These are phyloP conservation scores for Terrapene triunguis DNA, from an alignment of 2,113 vertebrate genomes.

Conservation along the genomic window DNA sequence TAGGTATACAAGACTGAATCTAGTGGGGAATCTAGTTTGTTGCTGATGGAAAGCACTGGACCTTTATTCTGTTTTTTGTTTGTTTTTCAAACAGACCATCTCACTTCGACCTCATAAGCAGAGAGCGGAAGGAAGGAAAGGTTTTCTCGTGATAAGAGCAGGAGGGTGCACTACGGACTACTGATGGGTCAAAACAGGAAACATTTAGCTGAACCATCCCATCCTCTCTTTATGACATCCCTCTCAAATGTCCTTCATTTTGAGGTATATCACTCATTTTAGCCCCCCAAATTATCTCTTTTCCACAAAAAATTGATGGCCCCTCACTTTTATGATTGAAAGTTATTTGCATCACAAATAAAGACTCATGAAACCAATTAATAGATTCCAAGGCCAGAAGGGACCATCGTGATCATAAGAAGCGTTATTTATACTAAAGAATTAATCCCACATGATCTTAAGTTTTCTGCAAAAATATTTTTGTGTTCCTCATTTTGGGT, in stretches of 20 bases:
- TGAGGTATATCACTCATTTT: background rate
- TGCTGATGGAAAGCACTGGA: background rate
- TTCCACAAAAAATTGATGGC: background rate
- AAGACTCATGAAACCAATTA: background rate
- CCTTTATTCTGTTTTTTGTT: background rate
- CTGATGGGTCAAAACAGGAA: conserved; percentile 7
- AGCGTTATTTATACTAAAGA: background rate
- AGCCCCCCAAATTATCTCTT: background rate
- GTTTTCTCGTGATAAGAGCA: background rate
- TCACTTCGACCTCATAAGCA: background rate
- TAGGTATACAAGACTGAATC: background rate
- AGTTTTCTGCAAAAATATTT: background rate
- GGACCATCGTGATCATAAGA: background rate
- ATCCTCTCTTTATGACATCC: accelerated
- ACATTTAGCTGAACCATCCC: background rate
- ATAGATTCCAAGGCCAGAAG: background rate
- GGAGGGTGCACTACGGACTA: accelerated
- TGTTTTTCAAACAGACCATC: background rate
- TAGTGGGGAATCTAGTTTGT: accelerated
- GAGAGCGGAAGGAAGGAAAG: conserved; percentile 36
- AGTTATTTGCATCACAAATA: background rate
- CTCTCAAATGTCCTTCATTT: background rate
- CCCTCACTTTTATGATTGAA: background rate
- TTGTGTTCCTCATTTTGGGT: background rate
- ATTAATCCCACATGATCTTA: background rate